Conservation (phyloP, 2,797 vertebrate genomes). For the Pseudochirops corinnae region DNA sequence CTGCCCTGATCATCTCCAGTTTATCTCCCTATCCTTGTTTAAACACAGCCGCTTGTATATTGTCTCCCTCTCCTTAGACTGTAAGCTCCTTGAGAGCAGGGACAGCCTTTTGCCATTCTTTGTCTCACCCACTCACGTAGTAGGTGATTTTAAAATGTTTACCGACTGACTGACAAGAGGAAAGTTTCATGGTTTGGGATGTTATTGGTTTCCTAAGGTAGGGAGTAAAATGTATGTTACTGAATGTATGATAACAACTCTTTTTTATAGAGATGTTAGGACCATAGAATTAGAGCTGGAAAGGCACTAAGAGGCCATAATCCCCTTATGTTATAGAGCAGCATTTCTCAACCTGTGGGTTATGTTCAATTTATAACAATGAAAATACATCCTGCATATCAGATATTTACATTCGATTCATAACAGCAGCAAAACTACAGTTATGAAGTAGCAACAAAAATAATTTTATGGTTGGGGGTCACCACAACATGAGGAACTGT, state of each 20-base stretch:
- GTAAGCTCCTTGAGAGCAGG: not conserved
- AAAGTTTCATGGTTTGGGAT: not conserved
- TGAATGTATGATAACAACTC: not conserved
- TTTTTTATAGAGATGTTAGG: not conserved
- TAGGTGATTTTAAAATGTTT: not conserved
- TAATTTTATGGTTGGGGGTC: too few relatives aligned
- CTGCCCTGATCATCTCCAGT: not conserved
- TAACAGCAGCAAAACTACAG: too few relatives aligned
- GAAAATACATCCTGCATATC: too few relatives aligned
- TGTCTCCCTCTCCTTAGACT: not conserved
- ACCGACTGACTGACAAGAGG: too few relatives aligned
- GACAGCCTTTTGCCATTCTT: not conserved
- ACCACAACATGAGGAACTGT: too few relatives aligned
- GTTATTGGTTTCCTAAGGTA: not conserved
- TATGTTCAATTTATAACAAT: too few relatives aligned
- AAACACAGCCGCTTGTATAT: not conserved
- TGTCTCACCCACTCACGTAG: not conserved
- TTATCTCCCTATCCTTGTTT: not conserved
- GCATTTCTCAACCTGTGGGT: too few relatives aligned
- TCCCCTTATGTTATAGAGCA: not conserved
- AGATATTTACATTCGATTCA: too few relatives aligned
- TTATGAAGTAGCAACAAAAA: too few relatives aligned
- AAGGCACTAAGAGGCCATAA: not conserved
- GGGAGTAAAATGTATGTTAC: not conserved
- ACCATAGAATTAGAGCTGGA: not conserved